Conservation (phyloP, 2,888 invertebrate genomes). For the Calliopum simillimum region DNA sequence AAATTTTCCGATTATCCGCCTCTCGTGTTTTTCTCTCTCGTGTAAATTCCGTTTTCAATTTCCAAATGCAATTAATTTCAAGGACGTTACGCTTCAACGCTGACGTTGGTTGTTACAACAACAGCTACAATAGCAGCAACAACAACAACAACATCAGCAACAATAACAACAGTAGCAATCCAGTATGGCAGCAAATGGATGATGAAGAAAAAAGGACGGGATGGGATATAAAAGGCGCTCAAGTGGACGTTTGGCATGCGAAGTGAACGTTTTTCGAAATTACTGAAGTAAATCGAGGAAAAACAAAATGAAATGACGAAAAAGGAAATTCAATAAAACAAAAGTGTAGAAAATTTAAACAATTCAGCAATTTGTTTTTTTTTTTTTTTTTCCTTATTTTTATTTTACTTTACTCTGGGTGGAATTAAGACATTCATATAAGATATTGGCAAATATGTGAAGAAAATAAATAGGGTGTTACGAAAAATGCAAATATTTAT, state of each 20-base stretch:
- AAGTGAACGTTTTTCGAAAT: background rate
- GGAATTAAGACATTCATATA: too few species aligned
- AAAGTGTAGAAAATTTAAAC: slow-evolving; percentile 3
- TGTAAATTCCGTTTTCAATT: slow-evolving; percentile 5
- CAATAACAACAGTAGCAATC: background rate
- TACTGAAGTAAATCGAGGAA: slow-evolving; percentile 4
- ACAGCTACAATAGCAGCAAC: background rate
- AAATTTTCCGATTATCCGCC: too few species aligned
- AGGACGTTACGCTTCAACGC: slow-evolving; percentile 30
- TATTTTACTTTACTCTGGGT: too few species aligned
- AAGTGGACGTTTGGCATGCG: slow-evolving; percentile 29
- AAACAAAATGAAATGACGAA: background rate
- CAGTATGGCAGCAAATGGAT: slow-evolving; percentile 7
- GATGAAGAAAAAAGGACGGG: slow-evolving; percentile 15
- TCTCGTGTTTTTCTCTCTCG: background rate
- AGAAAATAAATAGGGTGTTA: too few species aligned
- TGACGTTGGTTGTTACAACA: background rate
- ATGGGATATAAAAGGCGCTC: slow-evolving; percentile 9
- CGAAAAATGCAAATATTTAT: too few species aligned
- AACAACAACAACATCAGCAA: background rate
- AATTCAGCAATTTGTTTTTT: background rate
- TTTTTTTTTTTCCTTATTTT: too few species aligned
- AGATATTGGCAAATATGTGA: too few species aligned
- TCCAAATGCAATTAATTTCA: slow-evolving; percentile 30
- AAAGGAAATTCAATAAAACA: slow-evolving; percentile 14